These are phyloP conservation scores for Mythimna vitellina DNA, from an alignment of 2,888 invertebrate species.

Conservation along the genomic window DNA sequence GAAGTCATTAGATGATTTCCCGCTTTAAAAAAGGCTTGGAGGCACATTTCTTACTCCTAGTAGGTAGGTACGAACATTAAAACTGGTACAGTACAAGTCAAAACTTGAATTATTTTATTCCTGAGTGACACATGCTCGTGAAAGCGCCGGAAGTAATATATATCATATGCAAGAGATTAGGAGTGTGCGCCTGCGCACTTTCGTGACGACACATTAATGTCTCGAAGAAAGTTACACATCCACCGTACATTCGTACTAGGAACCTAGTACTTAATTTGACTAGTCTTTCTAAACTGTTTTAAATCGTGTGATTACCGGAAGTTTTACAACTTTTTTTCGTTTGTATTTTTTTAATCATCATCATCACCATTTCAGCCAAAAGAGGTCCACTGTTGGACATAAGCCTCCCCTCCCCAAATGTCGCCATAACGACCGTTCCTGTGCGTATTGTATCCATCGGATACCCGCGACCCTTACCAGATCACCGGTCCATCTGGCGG, in stretches of 20 bases:
- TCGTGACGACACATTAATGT: conserved; percentile 61
- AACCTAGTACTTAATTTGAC: conserved; percentile 20
- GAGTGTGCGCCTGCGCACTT: conserved; percentile 64
- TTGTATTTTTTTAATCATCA: too few relatives aligned
- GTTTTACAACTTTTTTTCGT: background rate
- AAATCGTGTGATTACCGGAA: conserved; percentile 1
- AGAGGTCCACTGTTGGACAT: too few relatives aligned
- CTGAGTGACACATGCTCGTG: conserved; percentile 67
- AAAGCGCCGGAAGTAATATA: conserved; percentile 76
- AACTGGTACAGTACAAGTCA: conserved; percentile 6
- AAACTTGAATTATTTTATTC: conserved; percentile 61
- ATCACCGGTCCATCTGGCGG: too few relatives aligned
- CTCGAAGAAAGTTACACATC: conserved; percentile 57
- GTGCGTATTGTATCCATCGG: too few relatives aligned
- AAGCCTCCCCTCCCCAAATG: too few relatives aligned
- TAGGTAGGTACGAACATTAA: background rate
- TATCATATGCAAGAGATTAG: conserved; percentile 67
- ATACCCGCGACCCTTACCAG: too few relatives aligned
- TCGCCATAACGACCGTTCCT: too few relatives aligned
- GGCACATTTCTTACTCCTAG: too few relatives aligned
- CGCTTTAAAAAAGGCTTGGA: too few relatives aligned
- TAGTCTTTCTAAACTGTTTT: conserved; percentile 25
- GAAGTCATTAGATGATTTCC: too few relatives aligned
- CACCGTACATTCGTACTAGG: conserved; percentile 5
- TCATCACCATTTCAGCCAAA: too few relatives aligned